phyloP scores from a whole-genome alignment of 2,797 vertebrate genomes.

The Chloroceryle inda region DNA sequence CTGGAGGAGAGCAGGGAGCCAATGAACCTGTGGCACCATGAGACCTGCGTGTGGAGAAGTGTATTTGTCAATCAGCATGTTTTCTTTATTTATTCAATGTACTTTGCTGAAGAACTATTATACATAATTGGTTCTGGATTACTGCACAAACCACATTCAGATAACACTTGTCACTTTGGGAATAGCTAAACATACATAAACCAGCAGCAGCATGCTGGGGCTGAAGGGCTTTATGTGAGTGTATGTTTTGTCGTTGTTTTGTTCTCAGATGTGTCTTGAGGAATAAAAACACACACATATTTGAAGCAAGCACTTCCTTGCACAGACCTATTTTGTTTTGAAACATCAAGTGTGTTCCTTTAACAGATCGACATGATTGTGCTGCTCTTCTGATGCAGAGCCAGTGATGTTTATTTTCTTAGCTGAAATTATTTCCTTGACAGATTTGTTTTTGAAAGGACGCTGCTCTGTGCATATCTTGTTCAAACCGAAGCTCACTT shows the following conservation, averaged over 20 bases:
- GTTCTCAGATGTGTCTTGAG: background rate
- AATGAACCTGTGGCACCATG: background rate
- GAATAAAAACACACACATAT: background rate
- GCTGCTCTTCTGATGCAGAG: slow-evolving; percentile 25
- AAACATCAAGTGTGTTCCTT: slow-evolving; percentile 18
- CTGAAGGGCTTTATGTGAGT: background rate
- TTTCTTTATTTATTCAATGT: slow-evolving; percentile 7
- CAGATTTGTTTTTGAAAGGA: slow-evolving; percentile 47
- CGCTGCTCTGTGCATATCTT: background rate
- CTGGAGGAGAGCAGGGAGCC: background rate
- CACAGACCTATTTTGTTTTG: slow-evolving; percentile 26
- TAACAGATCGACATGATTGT: background rate
- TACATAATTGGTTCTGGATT: slow-evolving; percentile 63
- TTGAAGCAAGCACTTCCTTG: slow-evolving; percentile 22
- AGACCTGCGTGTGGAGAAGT: background rate
- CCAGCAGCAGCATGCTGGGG: background rate
- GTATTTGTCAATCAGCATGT: background rate
- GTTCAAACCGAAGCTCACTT: background rate
- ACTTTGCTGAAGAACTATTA: background rate
- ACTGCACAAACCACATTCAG: slow-evolving; percentile 10
- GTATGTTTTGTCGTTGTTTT: slow-evolving; percentile 18
- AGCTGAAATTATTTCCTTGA: slow-evolving; percentile 56
- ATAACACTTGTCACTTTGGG: slow-evolving; percentile 27
- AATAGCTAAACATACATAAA: background rate
- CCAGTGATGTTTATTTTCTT: slow-evolving; percentile 49